Percentiles rank a stretch among this genome's conserved stretches.
These are phyloP conservation scores for Cyrtonyx montezumae DNA, from an alignment of 2,113 vertebrate genomes.

Conservation along the genomic window DNA sequence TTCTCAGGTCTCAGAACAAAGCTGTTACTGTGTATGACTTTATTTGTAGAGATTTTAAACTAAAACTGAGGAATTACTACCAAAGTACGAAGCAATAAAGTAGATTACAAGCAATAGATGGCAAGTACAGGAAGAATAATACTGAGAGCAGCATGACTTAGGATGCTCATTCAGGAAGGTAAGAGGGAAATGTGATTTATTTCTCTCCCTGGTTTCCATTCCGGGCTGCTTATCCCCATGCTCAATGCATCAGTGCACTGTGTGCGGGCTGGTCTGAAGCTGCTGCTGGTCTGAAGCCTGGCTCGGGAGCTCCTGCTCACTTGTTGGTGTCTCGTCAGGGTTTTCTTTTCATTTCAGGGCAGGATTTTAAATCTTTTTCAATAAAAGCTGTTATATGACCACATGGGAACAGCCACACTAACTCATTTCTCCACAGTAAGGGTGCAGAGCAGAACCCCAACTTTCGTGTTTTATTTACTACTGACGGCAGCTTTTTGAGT, in stretches of 20 bases:
- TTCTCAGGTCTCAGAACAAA: not conserved
- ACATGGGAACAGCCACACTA: not conserved
- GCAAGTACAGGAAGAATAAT: not conserved
- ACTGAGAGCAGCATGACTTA: not conserved
- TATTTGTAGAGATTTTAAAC: not conserved
- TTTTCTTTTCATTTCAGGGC: not conserved
- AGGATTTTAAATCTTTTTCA: not conserved
- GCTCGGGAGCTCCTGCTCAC: not conserved
- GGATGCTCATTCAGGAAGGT: not conserved
- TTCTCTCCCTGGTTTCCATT: not conserved
- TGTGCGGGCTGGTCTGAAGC: not conserved
- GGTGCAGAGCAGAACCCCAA: not conserved
- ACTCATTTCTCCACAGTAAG: not conserved
- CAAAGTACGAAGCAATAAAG: not conserved
- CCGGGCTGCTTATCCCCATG: not conserved
- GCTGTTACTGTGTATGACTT: not conserved
- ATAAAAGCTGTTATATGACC: not conserved
- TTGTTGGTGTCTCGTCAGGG: not conserved
- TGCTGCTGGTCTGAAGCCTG: not conserved
- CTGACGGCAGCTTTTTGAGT: not conserved
- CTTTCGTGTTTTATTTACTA: not conserved
- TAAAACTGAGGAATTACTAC: not conserved
- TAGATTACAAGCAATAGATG: not conserved
- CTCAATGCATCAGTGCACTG: not conserved
- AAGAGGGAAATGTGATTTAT: not conserved